Percentiles rank a stretch among this genome's conserved stretches.
These are phyloP conservation scores for Paratilapia polleni DNA, from an alignment of 2,113 vertebrate genomes.

Conservation along the genomic window DNA sequence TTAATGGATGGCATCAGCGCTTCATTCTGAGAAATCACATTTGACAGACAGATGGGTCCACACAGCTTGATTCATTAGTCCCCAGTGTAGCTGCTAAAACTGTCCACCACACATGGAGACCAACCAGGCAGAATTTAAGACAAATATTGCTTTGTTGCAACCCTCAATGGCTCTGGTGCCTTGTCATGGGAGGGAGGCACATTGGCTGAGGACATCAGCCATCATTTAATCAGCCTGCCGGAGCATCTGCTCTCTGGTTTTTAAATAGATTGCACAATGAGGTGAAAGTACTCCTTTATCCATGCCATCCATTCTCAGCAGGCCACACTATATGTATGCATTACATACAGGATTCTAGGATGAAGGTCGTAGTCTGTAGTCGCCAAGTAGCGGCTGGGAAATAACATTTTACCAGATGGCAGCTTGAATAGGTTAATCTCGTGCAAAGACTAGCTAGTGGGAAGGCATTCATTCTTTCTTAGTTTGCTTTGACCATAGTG, in stretches of 20 bases:
- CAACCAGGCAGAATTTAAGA: neutral
- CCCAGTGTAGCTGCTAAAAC: constrained; percentile 1
- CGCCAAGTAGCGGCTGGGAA: constrained; percentile 13
- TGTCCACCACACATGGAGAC: neutral
- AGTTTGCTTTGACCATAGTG: neutral
- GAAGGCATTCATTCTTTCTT: neutral
- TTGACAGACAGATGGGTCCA: constrained; percentile 6
- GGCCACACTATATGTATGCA: constrained; percentile 37
- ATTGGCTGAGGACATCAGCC: constrained; percentile 54
- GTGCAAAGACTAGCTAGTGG: neutral
- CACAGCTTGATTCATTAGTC: constrained; percentile 1
- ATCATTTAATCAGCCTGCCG: constrained; percentile 63
- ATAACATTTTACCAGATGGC: constrained; percentile 57
- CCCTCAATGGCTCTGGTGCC: constrained; percentile 38
- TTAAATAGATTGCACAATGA: constrained; percentile 68
- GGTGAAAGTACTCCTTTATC: constrained; percentile 43
- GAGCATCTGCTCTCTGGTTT: constrained; percentile 62
- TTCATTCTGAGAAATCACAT: neutral
- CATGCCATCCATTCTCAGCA: constrained; percentile 47
- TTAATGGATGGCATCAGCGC: neutral
- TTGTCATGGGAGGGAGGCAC: constrained; percentile 34
- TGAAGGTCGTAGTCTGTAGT: constrained; percentile 50
- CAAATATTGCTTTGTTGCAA: constrained; percentile 23
- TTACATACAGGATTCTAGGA: constrained; percentile 54
- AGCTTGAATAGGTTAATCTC: constrained; percentile 32